Conservation (phyloP, 92 coral and sea anemone genomes). For the Metridium senile region DNA sequence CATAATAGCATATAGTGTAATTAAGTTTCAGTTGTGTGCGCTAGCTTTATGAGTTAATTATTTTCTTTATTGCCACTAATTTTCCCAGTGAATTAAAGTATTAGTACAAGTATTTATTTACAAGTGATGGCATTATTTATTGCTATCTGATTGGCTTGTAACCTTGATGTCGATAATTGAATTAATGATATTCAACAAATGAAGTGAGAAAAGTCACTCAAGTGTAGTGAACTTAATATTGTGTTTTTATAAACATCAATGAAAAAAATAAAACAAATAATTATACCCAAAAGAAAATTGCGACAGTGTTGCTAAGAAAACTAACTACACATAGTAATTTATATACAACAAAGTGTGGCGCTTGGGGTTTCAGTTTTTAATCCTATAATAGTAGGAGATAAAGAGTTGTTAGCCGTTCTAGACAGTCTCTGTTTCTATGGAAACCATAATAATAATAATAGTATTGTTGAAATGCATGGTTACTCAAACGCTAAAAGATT, state of each 20-base stretch:
- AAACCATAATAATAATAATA: no score
- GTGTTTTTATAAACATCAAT: no score
- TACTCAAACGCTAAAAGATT: no score
- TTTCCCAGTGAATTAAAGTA: not conserved
- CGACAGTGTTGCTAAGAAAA: not conserved
- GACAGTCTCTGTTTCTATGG: not conserved
- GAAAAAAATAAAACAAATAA: not conserved
- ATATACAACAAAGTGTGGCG: not conserved
- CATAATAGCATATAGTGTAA: not conserved
- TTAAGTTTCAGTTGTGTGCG: not conserved
- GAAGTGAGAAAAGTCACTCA: not conserved
- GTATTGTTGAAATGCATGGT: no score
- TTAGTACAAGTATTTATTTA: not conserved
- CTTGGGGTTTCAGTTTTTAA: no score
- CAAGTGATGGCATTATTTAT: not conserved
- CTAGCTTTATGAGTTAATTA: not conserved
- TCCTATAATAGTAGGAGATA: no score
- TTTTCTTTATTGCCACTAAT: not conserved
- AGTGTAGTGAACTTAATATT: not conserved
- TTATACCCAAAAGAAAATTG: not conserved
- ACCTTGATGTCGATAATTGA: not conserved
- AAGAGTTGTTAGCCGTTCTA: no score
- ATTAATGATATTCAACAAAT: not conserved
- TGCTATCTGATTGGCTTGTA: not conserved
- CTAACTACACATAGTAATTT: not conserved